phyloP scores from a whole-genome alignment of 2,888 invertebrate species.

The Eueremaeus valkanovi region DNA sequence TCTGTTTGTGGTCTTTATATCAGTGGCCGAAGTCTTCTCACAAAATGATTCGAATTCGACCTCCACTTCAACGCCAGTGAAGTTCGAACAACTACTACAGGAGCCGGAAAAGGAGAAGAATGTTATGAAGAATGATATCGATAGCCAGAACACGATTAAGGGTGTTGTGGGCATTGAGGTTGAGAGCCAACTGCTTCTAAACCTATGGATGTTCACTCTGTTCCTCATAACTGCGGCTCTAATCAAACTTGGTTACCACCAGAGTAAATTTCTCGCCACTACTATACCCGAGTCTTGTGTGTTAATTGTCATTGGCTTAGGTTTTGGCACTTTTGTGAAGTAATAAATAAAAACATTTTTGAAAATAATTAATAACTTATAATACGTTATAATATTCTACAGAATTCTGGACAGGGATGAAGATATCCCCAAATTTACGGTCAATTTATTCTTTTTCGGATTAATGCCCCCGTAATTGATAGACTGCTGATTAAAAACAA shows the following conservation, averaged over 20 bases:
- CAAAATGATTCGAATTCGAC: too few relatives aligned
- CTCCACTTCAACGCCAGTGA: too few relatives aligned
- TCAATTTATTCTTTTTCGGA: conserved; percentile 56
- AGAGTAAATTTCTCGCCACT: neutral
- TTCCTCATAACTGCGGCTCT: neutral
- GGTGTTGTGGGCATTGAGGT: neutral
- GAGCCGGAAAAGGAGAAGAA: too few relatives aligned
- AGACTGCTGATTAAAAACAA: neutral
- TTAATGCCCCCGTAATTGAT: conserved; percentile 58
- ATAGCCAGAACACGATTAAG: neutral
- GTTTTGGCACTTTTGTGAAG: neutral
- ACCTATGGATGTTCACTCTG: neutral
- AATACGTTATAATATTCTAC: neutral
- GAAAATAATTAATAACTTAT: neutral
- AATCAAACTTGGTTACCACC: neutral
- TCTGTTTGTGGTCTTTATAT: neutral
- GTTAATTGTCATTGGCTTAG: neutral
- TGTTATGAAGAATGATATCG: neutral
- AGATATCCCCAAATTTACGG: conserved; percentile 51
- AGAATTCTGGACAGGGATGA: neutral
- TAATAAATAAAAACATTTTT: neutral
- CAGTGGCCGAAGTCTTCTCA: too few relatives aligned
- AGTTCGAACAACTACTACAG: too few relatives aligned
- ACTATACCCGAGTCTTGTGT: conserved; percentile 18
- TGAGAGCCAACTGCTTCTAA: neutral